These are phyloP conservation scores for Thunnus maccoyii DNA, from an alignment of 2,113 vertebrate genomes.

Conservation along the genomic window DNA sequence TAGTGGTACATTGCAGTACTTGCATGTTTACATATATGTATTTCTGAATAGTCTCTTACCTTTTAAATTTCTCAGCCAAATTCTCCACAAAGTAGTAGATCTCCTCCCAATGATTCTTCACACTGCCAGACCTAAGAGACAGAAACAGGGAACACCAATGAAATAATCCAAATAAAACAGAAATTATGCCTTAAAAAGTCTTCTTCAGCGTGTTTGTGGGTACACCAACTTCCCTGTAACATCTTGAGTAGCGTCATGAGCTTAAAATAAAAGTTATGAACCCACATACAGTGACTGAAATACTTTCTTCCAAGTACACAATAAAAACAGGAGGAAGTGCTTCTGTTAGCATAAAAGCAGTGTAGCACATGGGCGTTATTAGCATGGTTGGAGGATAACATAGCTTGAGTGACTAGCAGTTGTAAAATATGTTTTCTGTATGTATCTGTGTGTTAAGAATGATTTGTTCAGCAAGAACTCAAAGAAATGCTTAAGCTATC, in stretches of 20 bases:
- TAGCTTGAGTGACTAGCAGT: not conserved
- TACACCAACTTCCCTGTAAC: not conserved
- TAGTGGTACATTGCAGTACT: not conserved
- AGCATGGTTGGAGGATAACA: not conserved
- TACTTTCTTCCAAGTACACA: not conserved
- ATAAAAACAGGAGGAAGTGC: not conserved
- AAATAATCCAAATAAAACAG: not conserved
- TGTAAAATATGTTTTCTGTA: not conserved
- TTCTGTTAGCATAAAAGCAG: not conserved
- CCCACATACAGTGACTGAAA: not conserved
- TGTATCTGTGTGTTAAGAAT: not conserved
- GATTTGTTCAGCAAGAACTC: not conserved
- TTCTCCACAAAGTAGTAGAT: constrained; percentile 91
- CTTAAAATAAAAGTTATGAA: not conserved
- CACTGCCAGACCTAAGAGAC: constrained; percentile 90
- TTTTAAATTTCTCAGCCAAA: constrained; percentile 91
- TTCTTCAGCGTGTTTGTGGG: not conserved
- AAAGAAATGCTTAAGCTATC: constrained; percentile 11
- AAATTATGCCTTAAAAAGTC: not conserved
- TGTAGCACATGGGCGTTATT: not conserved
- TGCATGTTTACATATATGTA: not conserved
- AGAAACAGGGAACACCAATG: constrained; percentile 35
- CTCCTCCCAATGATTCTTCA: constrained; percentile 91
- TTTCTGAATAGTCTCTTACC: constrained; percentile 79
- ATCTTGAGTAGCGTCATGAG: not conserved